Evolutionary conservation across 2,888 invertebrate species (phyloP).

Genomic region (Mechanitis messenoides): DNA sequence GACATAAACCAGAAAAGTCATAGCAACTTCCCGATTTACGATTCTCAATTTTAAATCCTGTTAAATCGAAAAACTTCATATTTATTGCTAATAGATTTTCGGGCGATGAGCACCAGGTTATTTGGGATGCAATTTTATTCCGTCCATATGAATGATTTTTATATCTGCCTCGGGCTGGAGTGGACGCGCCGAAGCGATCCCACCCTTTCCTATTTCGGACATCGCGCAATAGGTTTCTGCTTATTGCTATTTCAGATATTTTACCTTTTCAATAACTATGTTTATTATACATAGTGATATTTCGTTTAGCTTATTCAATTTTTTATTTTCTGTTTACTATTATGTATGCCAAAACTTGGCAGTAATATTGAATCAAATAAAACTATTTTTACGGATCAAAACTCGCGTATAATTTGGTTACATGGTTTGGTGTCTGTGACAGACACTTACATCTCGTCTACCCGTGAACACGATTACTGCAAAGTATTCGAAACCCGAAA

Average conservation of each 20-base stretch:
- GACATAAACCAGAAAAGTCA: slow-evolving; percentile 64
- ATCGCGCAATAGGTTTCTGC: slow-evolving; percentile 45
- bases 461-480: too few relatives aligned
- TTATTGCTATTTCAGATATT: slow-evolving; percentile 35
- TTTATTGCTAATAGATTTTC: slow-evolving; percentile 77
- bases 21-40: slow-evolving; percentile 55
- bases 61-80: slow-evolving; percentile 76
- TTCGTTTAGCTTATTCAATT: not conserved
- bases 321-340: too few relatives aligned
- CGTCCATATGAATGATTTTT: slow-evolving; percentile 76
- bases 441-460: too few relatives aligned
- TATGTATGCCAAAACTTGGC: too few relatives aligned
- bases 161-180: slow-evolving; percentile 62
- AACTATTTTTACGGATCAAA: too few relatives aligned
- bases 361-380: too few relatives aligned
- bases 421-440: too few relatives aligned
- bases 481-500: too few relatives aligned
- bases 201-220: slow-evolving; percentile 61
- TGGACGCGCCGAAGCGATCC: slow-evolving; percentile 45
- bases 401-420: too few relatives aligned
- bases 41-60: slow-evolving; percentile 66
- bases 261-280: not conserved
- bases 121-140: slow-evolving; percentile 76
- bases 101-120: slow-evolving; percentile 71
- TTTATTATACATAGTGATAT: not conserved